Evolutionary conservation across 53 echinoderm and acorn worm species (phyloP).

Genomic region (Antedon mediterranea): DNA sequence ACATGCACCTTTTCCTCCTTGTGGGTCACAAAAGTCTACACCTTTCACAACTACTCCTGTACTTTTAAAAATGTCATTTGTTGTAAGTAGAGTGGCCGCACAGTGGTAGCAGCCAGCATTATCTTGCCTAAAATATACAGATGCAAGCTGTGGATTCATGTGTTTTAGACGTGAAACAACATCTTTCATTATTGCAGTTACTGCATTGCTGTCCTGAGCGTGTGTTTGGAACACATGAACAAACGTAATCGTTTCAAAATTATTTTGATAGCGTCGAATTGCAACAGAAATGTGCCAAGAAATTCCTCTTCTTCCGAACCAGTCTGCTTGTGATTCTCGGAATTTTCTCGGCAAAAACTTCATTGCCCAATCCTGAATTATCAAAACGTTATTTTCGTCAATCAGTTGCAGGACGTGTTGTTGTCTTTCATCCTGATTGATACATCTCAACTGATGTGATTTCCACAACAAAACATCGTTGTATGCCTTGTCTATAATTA

Average conservation of each 20-base stretch:
- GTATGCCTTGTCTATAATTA: conserved; percentile 1
- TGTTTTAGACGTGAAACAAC: too few species aligned
- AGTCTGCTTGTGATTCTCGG: background rate
- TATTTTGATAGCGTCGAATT: background rate
- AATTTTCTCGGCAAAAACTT: conserved; percentile 3
- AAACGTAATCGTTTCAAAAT: background rate
- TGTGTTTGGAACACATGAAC: background rate
- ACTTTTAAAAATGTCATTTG: background rate
- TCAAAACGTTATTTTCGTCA: background rate
- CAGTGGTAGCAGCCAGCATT: conserved; percentile 12
- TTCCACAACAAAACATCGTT: background rate
- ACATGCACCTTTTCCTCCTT: conserved; percentile 9
- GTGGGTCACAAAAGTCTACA: conserved; percentile 6
- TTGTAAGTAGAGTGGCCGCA: background rate
- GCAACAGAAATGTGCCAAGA: conserved; percentile 2
- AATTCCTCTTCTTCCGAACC: background rate
- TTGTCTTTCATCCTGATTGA: background rate
- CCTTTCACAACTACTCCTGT: background rate
- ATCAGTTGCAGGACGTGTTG: background rate
- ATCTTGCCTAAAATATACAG: conserved; percentile 1
- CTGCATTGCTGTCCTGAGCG: conserved; percentile 8
- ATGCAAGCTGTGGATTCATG: background rate
- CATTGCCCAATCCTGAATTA: conserved; percentile 9
- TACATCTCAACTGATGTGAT: background rate
- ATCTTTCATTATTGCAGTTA: background rate